phyloP scores from a whole-genome alignment of 2,797 vertebrate genomes.

The Carduelis carduelis region DNA sequence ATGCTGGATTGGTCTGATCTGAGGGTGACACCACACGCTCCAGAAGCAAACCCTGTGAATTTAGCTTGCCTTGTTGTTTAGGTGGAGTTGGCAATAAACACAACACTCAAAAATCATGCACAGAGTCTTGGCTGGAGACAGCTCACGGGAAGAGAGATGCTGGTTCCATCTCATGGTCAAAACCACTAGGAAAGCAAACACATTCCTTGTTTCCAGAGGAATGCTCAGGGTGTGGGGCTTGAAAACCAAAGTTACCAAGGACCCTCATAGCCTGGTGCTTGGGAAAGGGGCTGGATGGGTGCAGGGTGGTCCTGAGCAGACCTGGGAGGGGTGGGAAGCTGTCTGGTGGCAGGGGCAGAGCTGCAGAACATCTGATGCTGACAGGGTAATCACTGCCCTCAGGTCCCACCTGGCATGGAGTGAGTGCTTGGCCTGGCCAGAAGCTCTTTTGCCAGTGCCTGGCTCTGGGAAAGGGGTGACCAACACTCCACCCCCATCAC shows the following conservation, averaged over 20 bases:
- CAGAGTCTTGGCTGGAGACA: not conserved
- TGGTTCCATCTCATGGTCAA: not conserved
- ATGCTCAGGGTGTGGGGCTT: not conserved
- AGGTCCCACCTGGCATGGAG: not conserved
- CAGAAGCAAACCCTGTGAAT: not conserved
- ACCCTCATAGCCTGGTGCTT: fast-evolving
- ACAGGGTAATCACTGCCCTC: not conserved
- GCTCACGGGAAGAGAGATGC: not conserved
- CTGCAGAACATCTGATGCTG: not conserved
- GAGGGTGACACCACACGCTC: not conserved
- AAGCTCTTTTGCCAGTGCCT: not conserved
- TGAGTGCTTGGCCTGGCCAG: not conserved
- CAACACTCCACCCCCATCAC: not conserved
- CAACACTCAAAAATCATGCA: not conserved
- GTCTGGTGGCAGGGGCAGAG: not conserved
- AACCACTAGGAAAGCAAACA: not conserved
- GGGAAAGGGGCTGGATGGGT: not conserved
- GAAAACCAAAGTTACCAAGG: not conserved
- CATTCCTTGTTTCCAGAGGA: not conserved
- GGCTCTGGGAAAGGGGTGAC: not conserved
- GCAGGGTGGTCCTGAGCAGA: not conserved
- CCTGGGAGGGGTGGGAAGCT: not conserved
- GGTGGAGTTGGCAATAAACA: not conserved
- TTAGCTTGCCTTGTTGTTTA: not conserved
- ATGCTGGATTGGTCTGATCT: not conserved